Conservation (phyloP, 2,113 vertebrate genomes). For the Romanogobio albipinnatus region DNA sequence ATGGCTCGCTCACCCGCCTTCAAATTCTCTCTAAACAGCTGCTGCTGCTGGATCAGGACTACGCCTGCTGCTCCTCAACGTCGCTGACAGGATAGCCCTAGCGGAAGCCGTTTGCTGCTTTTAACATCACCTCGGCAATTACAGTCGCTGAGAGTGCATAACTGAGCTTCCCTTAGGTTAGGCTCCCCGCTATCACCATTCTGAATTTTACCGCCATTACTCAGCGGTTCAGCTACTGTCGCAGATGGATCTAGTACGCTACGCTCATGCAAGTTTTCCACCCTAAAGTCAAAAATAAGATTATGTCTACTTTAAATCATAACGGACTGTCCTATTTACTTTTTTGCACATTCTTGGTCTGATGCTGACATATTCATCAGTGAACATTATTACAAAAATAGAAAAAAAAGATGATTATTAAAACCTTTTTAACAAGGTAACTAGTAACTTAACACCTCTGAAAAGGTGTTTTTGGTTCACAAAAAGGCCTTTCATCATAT, state of each 20-base stretch:
- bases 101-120: constrained; percentile 31
- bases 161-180: too few relatives aligned
- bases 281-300: neutral
- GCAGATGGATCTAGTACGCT: neutral
- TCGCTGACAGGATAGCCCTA: constrained; percentile 20
- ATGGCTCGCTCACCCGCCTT: constrained; percentile 30
- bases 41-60: constrained; percentile 38
- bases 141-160: constrained; percentile 21
- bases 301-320: neutral
- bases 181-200: too few relatives aligned
- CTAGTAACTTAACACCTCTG: too few relatives aligned
- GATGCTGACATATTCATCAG: too few relatives aligned
- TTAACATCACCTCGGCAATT: constrained; percentile 44
- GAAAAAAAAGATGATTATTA: too few relatives aligned
- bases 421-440: too few relatives aligned
- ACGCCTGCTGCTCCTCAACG: constrained; percentile 24
- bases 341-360: too few relatives aligned
- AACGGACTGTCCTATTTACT: neutral
- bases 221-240: constrained; percentile 1
- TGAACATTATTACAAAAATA: too few relatives aligned
- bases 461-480: too few relatives aligned
- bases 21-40: constrained; percentile 39
- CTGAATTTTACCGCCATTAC: constrained; percentile 5
- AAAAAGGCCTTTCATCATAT: neutral
- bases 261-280: neutral